Percentiles rank a stretch among this genome's conserved stretches.
These are phyloP conservation scores for Drosophila pseudoananassae DNA, from an alignment of 1,140 invertebrate genomes.

Conservation along the genomic window DNA sequence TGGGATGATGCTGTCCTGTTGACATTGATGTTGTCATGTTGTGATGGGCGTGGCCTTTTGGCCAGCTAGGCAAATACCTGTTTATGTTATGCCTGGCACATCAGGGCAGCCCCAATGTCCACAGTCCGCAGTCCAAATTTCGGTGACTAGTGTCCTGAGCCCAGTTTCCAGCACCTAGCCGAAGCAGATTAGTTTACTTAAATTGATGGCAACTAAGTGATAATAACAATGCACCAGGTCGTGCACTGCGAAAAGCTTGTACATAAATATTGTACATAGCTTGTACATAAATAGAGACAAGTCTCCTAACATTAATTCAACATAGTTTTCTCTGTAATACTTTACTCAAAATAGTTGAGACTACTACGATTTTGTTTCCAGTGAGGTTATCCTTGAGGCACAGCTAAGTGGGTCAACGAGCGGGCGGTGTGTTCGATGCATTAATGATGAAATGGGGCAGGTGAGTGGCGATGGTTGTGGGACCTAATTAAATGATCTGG, in stretches of 20 bases:
- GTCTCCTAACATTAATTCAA: no score
- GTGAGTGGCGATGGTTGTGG: slow-evolving; percentile 19
- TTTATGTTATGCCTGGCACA: slow-evolving; percentile 69
- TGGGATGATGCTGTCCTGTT: slow-evolving; percentile 47
- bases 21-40: slow-evolving; percentile 70
- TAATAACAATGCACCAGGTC: slow-evolving; percentile 59
- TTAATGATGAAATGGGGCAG: slow-evolving; percentile 43
- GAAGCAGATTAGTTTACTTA: slow-evolving; percentile 77
- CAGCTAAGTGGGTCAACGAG: slow-evolving; percentile 36
- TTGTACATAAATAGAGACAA: background rate
- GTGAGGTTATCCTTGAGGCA: slow-evolving; percentile 39
- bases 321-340: no score
- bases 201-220: slow-evolving; percentile 80
- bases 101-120: slow-evolving; percentile 23
- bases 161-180: slow-evolving; percentile 12
- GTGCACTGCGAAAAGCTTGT: slow-evolving; percentile 23
- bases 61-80: slow-evolving; percentile 71
- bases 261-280: background rate
- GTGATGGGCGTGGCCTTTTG: slow-evolving; percentile 55
- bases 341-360: no score
- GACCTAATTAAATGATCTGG: slow-evolving; percentile 66
- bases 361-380: background rate
- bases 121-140: slow-evolving; percentile 7
- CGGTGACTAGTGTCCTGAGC: slow-evolving; percentile 8
- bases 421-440: slow-evolving; percentile 13